Percentiles rank a stretch among this genome's conserved stretches.
phyloP scores from a whole-genome alignment of 2,113 vertebrate species.

The Lophotis ruficrista region DNA sequence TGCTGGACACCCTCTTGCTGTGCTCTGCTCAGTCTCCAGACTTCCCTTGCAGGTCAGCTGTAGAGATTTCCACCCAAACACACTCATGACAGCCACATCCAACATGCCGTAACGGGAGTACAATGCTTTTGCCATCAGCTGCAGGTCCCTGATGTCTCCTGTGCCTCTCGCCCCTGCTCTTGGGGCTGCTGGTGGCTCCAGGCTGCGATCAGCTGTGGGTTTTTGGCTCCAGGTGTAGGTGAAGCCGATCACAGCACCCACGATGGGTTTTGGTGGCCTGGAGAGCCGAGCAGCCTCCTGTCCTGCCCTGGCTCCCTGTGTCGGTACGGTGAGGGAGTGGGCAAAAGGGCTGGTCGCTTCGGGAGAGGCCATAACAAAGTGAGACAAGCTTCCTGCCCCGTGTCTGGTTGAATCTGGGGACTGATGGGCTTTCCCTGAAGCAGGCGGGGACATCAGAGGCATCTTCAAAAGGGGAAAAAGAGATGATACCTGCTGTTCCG shows the following conservation, averaged over 20 bases:
- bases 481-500: background rate
- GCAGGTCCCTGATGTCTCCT: background rate
- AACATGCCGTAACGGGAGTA: background rate
- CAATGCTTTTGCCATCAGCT: background rate
- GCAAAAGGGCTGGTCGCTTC: background rate
- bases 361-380: background rate
- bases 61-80: background rate
- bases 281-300: background rate
- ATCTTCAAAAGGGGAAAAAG: background rate
- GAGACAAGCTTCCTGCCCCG: background rate
- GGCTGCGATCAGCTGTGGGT: rapidly evolving
- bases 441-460: background rate
- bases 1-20: background rate
- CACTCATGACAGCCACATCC: background rate
- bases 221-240: background rate
- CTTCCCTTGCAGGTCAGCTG: background rate
- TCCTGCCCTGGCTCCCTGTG: rapidly evolving
- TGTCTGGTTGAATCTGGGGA: background rate
- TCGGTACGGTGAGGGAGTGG: rapidly evolving
- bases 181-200: background rate
- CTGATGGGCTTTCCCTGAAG: background rate
- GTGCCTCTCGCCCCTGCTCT: background rate
- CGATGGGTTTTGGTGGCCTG: background rate
- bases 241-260: background rate
- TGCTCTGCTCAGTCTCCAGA: background rate